Evolutionary conservation across 1,140 invertebrate species (phyloP).

Genomic region (Acromyrmex charruanus): DNA sequence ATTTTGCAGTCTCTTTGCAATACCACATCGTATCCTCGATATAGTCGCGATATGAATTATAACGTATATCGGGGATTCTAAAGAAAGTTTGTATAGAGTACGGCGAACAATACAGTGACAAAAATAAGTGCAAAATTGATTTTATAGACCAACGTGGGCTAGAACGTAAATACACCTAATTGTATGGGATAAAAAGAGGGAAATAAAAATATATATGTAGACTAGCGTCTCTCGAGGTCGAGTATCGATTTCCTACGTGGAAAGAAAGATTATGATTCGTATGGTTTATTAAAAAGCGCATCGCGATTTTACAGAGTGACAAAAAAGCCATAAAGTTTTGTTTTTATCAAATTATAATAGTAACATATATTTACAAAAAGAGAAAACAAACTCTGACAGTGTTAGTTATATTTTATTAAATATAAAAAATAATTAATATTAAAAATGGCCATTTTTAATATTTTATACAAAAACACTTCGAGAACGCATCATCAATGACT

Average conservation of each 20-base stretch:
- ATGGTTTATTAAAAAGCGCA: neutral
- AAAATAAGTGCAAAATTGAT: slow-evolving; percentile 9
- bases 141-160: neutral
- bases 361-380: too few species aligned
- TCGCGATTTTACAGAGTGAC: neutral
- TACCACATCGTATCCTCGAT: neutral
- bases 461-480: too few species aligned
- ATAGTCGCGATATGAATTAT: slow-evolving; percentile 38
- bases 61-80: too few species aligned
- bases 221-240: neutral
- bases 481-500: too few species aligned
- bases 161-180: neutral
- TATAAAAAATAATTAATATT: too few species aligned
- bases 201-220: slow-evolving; percentile 10
- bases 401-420: too few species aligned
- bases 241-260: neutral
- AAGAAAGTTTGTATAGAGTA: neutral
- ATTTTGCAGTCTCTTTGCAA: slow-evolving; percentile 19
- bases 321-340: too few species aligned
- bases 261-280: neutral
- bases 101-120: neutral
- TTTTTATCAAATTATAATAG: too few species aligned
- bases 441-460: too few species aligned
- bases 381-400: too few species aligned
- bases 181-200: neutral